Percentiles rank a stretch among this genome's conserved stretches.
phyloP scores from a whole-genome alignment of 2,797 vertebrate genomes.

The Notoglanidium macrostoma region DNA sequence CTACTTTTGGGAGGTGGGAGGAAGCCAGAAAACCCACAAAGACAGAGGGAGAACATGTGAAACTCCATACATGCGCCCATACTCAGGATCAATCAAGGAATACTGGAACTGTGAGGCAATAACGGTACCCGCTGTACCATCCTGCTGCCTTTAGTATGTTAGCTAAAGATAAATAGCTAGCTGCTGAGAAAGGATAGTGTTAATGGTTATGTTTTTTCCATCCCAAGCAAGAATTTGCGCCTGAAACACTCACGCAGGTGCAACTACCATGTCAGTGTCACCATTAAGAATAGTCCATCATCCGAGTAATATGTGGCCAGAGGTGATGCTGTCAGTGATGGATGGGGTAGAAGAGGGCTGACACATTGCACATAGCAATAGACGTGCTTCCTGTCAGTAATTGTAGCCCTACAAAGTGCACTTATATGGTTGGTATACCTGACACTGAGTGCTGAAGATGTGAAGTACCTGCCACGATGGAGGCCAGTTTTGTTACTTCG shows the following conservation, averaged over 20 bases:
- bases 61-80: neutral
- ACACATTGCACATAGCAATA: constrained; percentile 9
- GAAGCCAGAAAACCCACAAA: neutral
- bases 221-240: neutral
- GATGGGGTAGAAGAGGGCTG: neutral
- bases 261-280: constrained; percentile 17
- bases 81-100: neutral
- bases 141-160: neutral
- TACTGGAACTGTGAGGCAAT: too few relatives aligned
- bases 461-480: constrained; percentile 65
- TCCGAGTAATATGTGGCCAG: neutral
- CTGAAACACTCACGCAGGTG: constrained; percentile 9
- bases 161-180: neutral
- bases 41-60: neutral
- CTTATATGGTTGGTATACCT: constrained; percentile 5
- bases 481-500: constrained; percentile 80
- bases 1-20: neutral
- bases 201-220: constrained; percentile 3
- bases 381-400: constrained; percentile 11
- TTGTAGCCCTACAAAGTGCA: constrained; percentile 22
- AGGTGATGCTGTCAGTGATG: constrained; percentile 26
- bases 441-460: neutral
- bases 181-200: neutral
- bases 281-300: constrained; percentile 22
- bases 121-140: neutral